Percentiles rank a stretch among this genome's conserved stretches.
Conservation (phyloP, 1,140 invertebrate genomes). For the Lerema accius region DNA sequence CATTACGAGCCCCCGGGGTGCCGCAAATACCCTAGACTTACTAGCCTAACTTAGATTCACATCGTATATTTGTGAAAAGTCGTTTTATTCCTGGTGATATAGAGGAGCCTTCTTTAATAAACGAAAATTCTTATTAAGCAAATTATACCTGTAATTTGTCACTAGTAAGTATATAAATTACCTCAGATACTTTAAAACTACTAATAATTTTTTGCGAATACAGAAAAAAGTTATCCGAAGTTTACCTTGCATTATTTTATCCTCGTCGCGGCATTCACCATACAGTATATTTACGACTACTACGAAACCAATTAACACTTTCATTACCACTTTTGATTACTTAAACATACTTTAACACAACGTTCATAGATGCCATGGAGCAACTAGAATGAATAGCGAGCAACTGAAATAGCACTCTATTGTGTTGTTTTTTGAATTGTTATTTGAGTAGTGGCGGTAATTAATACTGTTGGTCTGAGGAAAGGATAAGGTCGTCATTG, state of each 20-base stretch:
- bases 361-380: background rate
- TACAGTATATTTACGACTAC: conserved; percentile 27
- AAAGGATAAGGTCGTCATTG: conserved; percentile 52
- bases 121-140: no score
- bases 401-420: conserved; percentile 34
- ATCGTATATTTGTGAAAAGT: conserved; percentile 21
- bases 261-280: conserved; percentile 61
- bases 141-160: no score
- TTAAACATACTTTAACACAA: no score
- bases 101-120: no score
- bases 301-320: conserved; percentile 29
- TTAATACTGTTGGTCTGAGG: conserved; percentile 51
- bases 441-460: conserved; percentile 37
- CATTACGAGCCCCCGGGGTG: conserved; percentile 63
- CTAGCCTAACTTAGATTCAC: conserved; percentile 48
- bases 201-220: no score
- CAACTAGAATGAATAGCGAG: conserved; percentile 2
- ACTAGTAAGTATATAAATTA: no score
- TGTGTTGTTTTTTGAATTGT: conserved; percentile 27
- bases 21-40: conserved; percentile 53
- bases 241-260: conserved; percentile 72
- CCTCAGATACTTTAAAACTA: no score
- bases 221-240: background rate
- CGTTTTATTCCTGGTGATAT: conserved; percentile 6
- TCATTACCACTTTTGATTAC: conserved; percentile 38